Conservation (phyloP, 53 echinoderm and acorn worm species). For the Mesocentrotus franciscanus region DNA sequence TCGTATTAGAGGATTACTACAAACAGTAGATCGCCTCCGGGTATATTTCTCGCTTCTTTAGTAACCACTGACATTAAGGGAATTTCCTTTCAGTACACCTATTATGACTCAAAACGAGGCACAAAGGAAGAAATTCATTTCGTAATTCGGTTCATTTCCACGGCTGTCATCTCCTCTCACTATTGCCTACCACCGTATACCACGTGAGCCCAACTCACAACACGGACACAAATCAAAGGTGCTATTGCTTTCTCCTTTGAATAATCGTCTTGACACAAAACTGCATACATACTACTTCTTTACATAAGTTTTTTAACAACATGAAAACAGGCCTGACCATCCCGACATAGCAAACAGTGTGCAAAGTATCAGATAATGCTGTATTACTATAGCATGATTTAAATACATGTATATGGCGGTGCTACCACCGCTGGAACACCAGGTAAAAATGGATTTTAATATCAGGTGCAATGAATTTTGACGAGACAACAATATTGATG, state of each 20-base stretch:
- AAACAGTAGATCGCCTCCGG: background rate
- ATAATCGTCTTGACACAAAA: background rate
- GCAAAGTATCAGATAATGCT: too few relatives aligned
- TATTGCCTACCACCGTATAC: background rate
- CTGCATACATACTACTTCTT: too few relatives aligned
- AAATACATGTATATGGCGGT: background rate
- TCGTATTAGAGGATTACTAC: background rate
- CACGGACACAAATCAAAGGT: background rate
- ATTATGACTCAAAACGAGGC: slow-evolving; percentile 25
- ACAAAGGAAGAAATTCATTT: slow-evolving; percentile 44
- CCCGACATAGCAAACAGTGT: too few relatives aligned
- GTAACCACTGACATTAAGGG: background rate
- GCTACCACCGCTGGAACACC: too few relatives aligned
- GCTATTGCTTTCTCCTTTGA: background rate
- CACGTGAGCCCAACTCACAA: background rate
- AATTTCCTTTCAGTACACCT: background rate
- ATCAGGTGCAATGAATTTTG: too few relatives aligned
- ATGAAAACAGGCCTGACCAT: background rate
- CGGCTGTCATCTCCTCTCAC: background rate
- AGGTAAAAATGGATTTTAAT: too few relatives aligned
- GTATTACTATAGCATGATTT: background rate
- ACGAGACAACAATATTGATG: too few relatives aligned
- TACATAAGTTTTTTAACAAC: background rate
- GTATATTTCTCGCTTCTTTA: background rate
- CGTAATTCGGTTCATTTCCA: slow-evolving; percentile 24